Evolutionary conservation across 30 jellyfish, hydroid and myxozoan genomes (phyloP), one percentile per base, ranked within the genome.

Genomic region (Aurelia sp.): DNA sequence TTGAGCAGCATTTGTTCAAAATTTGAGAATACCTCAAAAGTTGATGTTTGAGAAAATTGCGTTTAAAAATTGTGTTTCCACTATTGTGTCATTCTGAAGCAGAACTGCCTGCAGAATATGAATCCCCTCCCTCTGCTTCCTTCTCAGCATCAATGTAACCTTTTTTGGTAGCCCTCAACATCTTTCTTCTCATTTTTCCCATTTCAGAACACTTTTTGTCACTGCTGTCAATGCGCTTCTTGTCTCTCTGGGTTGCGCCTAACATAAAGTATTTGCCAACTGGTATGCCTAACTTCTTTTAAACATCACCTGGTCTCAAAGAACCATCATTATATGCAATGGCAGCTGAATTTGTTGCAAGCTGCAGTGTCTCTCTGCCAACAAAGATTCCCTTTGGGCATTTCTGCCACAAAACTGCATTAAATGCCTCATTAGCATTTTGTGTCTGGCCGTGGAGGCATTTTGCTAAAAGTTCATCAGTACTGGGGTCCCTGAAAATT

Each of bases 171-270:
- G 77, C 4, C 12, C 77, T 65, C 8, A 27, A 65, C 20, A 2
- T 65, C 77, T 65, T 65, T 65, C 77, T 65, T 18, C 77, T 65
- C 31, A 3, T 19, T 65, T 65, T 65, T 5, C 47, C 77, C 18
- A 2, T 21, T 17, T 65, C 77, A 3, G 77, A 65, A 2, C 59
- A 2, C 50, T 65, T 65, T 27, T 65, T 65, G 4, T 18, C 35
- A 2, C 55, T 8, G 8, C 8, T 27, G 2, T 3, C 8, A 2
- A 65, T 65, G 2, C 77, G 4, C 4, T 2, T 4, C 12, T 31
- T 27, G 31, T 65, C 77, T 10, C 8, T 19, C 4, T 3, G 3
- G 7, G 77, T 65, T 65, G 77, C 77, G 47, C 77, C 77, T 3
- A 2, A 2, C 8, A 65, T 13, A 33, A 65, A 65, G 51, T 19